Base-by-base conservation (phyloP, 2,113 vertebrate species). In the Rhinopomastus cyanomelas region DNA sequence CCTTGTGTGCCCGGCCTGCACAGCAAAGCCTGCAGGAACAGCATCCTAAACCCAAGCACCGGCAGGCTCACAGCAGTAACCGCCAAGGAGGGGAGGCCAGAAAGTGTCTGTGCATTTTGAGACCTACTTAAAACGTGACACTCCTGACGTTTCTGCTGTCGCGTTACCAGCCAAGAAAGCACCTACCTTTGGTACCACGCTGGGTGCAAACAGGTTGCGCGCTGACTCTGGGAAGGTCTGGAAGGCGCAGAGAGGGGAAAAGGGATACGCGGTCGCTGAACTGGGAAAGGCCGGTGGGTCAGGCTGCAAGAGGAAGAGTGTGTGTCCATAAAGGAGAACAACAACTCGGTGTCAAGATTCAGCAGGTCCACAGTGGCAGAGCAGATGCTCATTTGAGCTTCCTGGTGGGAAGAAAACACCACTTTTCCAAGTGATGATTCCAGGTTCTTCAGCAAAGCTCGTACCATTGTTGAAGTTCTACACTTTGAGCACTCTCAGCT, bases 101-200 rank as follows among this genome's bases (percentile, higher is more conserved):
- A n/a, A 17, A 56, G 25, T 12, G 53, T 4, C 36, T 11, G 42
- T 1, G 21, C 11, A 3, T 12, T 51, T 32, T 12, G 6, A 69
- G 30, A 80, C 73, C 34, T 0, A 59, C 1, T 44, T 34, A 53
- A 19, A 68, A 39, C 2, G 3, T 4, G 13, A n/a, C 34, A 51
- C 22, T 80, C 64, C 32, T 30, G 0, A 48, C 18, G 11, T 44
- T 82, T 32, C 27, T 12, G 36, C 9, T 44, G 15, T 23, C 32
- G 23, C 11, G 11, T 65, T 57, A 11, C 42, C 48, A 85, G 51
- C 11, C 5, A 11, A 49, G 83, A 61, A 82, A 81, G 59, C 36
- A 53, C 75, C 17, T 97, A 88, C 98, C 98, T 98, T 98, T 89
- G 96, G 90, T 95, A 94, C 95, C 52, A 96, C n/a, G n/a, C n/a